These are phyloP conservation scores for Microchrysa polita DNA, from an alignment of 2,888 invertebrate species.

Conservation along the genomic window DNA sequence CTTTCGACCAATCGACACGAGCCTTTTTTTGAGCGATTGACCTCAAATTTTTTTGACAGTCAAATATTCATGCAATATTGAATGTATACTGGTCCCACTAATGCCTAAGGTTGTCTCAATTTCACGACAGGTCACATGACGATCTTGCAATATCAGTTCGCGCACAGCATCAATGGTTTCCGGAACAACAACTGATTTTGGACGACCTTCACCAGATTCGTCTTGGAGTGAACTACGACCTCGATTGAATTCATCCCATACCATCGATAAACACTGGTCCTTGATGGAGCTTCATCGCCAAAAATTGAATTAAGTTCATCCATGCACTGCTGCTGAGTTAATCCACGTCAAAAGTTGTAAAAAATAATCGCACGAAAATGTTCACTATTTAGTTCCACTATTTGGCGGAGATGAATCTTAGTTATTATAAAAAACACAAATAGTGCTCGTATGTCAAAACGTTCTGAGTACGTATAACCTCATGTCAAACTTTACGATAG, in stretches of 20 bases:
- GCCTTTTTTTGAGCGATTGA: conserved; percentile 52
- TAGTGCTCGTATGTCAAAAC: neutral
- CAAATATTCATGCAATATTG: conserved; percentile 49
- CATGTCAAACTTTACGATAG: conserved; percentile 9
- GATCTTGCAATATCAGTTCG: conserved; percentile 50
- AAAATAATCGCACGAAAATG: conserved; percentile 50
- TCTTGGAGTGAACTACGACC: no score
- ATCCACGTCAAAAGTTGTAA: conserved; percentile 51
- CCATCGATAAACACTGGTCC: conserved; percentile 51
- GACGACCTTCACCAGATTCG: conserved; percentile 41
- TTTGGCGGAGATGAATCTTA: conserved; percentile 23
- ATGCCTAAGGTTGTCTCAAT: conserved; percentile 52
- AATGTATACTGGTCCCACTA: conserved; percentile 48
- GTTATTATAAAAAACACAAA: conserved; percentile 2
- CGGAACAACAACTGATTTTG: conserved; percentile 30
- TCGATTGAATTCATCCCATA: no score
- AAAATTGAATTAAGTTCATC: conserved; percentile 52
- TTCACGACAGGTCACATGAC: conserved; percentile 51
- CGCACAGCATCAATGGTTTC: conserved; percentile 48
- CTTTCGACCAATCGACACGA: conserved; percentile 53
- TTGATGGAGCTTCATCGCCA: conserved; percentile 47
- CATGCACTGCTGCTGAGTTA: conserved; percentile 51
- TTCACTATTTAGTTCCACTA: conserved; percentile 47
- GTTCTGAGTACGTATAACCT: neutral
- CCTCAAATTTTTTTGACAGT: conserved; percentile 44